Percentiles rank a stretch among this genome's conserved stretches.
Evolutionary conservation across 2,888 invertebrate species (phyloP).

Genomic region (Troilus luridus): DNA sequence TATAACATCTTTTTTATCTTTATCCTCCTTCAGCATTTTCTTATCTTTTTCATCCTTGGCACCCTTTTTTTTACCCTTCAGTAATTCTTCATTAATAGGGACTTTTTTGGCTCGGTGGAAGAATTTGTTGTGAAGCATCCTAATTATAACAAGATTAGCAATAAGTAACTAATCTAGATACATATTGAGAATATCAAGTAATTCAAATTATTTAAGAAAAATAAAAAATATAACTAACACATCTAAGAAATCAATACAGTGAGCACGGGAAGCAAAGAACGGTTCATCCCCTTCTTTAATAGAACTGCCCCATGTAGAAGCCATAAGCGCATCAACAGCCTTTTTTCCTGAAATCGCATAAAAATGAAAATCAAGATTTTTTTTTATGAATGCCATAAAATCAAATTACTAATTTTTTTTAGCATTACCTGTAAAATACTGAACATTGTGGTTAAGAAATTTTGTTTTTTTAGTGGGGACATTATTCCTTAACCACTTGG

Average conservation of each 20-base stretch:
- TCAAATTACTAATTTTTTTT: background rate
- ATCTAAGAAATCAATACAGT: conserved; percentile 85
- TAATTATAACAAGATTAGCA: conserved; percentile 65
- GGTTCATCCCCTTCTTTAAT: conserved; percentile 75
- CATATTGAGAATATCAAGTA: background rate
- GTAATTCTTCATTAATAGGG: conserved; percentile 77
- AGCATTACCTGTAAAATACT: conserved; percentile 89
- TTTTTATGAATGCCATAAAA: background rate
- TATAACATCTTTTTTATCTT: conserved; percentile 67
- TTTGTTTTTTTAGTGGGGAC: conserved; percentile 96
- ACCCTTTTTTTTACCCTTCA: conserved; percentile 72
- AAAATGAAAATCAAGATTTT: background rate
- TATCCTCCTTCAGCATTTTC: conserved; percentile 69
- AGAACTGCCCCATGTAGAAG: conserved; percentile 87
- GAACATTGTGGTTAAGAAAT: conserved; percentile 95
- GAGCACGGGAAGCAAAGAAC: conserved; percentile 85
- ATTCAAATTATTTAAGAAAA: background rate
- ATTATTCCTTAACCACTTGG: conserved; percentile 94
- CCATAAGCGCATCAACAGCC: conserved; percentile 92
- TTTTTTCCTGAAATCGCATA: conserved; percentile 75
- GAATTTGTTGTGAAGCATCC: conserved; percentile 92
- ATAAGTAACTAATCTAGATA: background rate
- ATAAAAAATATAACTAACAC: conserved; percentile 67
- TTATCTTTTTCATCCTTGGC: conserved; percentile 71
- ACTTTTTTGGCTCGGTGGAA: conserved; percentile 95